phyloP scores from a whole-genome alignment of 53 echinoderm and acorn worm genomes.

The Apostichopus leukothele region DNA sequence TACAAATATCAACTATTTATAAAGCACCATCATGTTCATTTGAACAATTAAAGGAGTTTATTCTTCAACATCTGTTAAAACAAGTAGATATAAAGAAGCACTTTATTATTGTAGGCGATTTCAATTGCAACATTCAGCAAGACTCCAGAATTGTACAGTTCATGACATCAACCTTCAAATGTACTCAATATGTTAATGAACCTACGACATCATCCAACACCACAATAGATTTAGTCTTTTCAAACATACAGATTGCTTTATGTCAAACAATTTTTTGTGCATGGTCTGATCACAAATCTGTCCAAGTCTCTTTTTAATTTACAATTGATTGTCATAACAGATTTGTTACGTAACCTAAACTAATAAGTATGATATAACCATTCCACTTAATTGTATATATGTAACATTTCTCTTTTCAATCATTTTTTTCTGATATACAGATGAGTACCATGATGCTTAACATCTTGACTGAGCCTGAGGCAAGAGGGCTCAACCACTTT shows the following conservation, averaged over 20 bases:
- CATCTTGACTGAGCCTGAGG: too few species aligned
- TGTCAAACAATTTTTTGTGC: conserved; percentile 45
- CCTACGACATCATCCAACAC: conserved; percentile 21
- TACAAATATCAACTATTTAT: neutral
- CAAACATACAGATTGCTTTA: neutral
- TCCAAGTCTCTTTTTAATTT: neutral
- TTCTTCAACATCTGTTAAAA: neutral
- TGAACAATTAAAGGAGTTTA: neutral
- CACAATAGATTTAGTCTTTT: conserved; percentile 33
- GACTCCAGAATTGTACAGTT: too few species aligned
- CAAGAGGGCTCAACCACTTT: too few species aligned
- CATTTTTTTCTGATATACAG: too few species aligned
- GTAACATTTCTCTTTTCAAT: too few species aligned
- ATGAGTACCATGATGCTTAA: too few species aligned
- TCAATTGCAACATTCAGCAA: conserved; percentile 44
- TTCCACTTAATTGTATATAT: too few species aligned
- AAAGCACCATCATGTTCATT: conserved; percentile 40
- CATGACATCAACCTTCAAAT: neutral
- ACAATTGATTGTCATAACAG: too few species aligned
- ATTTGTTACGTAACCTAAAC: too few species aligned
- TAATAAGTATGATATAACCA: too few species aligned
- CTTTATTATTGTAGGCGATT: conserved; percentile 49
- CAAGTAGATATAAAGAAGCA: conserved; percentile 24
- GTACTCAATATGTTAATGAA: conserved; percentile 25
- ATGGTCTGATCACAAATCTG: conserved; percentile 49